Evolutionary conservation across 2,888 invertebrate genomes (phyloP), one percentile per base, ranked within the genome.

Genomic region (Pristionchus maxplancki): DNA sequence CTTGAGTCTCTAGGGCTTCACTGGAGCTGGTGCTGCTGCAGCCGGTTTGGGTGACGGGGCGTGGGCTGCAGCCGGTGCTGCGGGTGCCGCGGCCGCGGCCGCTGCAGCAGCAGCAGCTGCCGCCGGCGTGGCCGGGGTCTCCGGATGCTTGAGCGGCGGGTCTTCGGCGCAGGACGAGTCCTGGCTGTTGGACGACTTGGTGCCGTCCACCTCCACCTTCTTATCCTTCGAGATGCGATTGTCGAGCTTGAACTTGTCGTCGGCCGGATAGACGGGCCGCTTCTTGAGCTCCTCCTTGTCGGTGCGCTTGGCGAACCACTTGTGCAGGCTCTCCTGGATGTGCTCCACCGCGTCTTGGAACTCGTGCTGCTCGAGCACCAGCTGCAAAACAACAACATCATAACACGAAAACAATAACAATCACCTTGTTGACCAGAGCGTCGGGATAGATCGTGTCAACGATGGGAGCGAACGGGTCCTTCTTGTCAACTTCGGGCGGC

Each of bases 261-360:
- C 58, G 4, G 24, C 9, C n/a, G 31, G 64, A 6, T 67, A 67
- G 13, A 67, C 64, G 11, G 64, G 64, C 64, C 20, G 13, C 64
- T 34, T 67, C 64, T 67, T 67, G 15, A 67, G 64, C 64, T 67
- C 64, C 31, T 67, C 64, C 64, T 31, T 31, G 64, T 67, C 64
- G 15, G 64, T 67, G 31, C 64, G 64, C 64, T 67, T 67, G 34
- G 64, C 64, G 64, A 67, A 67, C 64, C 64, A 67, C 64, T 28
- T 34, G 64, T 31, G 64, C 28, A 67, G n/a, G 9, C 1, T 58
- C 58, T 58, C 58, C 58, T n/a, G 24, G n/a, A n/a, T 58, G n/a
- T 6, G 4, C 58, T 58, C 58, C 24, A 58, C 9, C 24, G 58
- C 58, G 6, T 58, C 58, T 3, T 2, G 8, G 58, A 58, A 58